phyloP scores from a whole-genome alignment of 2,797 vertebrate species.

The Chlorospingus semifuscus region DNA sequence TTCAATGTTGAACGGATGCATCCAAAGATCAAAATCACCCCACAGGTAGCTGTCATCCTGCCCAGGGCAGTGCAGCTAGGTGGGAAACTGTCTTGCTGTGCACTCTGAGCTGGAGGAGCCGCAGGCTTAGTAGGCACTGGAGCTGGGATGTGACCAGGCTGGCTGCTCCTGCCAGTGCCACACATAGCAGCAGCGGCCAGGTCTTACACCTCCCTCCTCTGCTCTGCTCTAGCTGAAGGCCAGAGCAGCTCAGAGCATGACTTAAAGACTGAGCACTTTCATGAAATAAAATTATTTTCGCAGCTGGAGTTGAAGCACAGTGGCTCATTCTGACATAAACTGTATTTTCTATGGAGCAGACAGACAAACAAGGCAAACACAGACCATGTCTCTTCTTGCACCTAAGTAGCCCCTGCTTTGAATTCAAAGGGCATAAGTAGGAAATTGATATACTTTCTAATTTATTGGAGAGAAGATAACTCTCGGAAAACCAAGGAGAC shows the following conservation, averaged over 20 bases:
- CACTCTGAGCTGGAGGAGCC: neutral
- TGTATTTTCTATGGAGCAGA: neutral
- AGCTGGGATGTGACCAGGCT: neutral
- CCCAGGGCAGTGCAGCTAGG: rapidly evolving
- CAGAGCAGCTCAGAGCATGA: neutral
- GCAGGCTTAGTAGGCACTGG: rapidly evolving
- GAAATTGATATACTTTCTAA: constrained; percentile 65
- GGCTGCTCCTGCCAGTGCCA: neutral
- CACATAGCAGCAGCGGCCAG: rapidly evolving
- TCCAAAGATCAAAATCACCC: neutral
- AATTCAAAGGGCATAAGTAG: constrained; percentile 30
- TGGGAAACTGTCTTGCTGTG: neutral
- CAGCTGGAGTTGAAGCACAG: neutral
- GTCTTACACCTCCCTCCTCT: neutral
- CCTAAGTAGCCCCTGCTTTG: constrained; percentile 19
- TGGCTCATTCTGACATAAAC: constrained; percentile 6
- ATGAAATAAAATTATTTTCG: neutral
- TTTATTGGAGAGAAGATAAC: constrained; percentile 61
- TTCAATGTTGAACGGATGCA: rapidly evolving
- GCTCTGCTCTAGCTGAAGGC: neutral
- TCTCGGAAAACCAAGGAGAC: constrained; percentile 43
- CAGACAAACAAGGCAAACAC: constrained; percentile 1
- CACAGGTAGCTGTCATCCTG: neutral
- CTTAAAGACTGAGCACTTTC: constrained; percentile 13
- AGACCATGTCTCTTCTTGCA: neutral